A percentile compares a stretch with the other conserved stretches of the same genome.
Evolutionary conservation across 2,113 vertebrate genomes (phyloP).

Genomic region (Dipodomys ordii): DNA sequence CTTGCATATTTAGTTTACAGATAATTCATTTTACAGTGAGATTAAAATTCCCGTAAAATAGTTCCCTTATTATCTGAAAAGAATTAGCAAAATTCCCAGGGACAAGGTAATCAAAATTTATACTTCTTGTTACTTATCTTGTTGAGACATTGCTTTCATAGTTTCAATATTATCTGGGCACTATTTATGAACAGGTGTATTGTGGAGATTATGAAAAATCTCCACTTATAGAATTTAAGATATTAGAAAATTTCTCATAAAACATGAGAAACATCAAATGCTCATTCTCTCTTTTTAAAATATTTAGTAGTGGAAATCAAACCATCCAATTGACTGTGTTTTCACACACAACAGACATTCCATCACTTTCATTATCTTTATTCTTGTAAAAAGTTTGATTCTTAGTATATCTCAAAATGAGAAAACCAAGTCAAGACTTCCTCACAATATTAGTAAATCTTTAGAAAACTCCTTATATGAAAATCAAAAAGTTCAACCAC

Average conservation of each 20-base stretch:
- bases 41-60: conserved; percentile 29
- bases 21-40: neutral
- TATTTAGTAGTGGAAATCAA: conserved; percentile 69
- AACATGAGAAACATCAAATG: conserved; percentile 69
- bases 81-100: conserved; percentile 30
- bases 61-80: neutral
- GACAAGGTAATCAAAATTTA: conserved; percentile 7
- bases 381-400: conserved; percentile 79
- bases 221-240: conserved; percentile 65
- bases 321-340: conserved; percentile 57
- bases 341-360: conserved; percentile 38
- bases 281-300: conserved; percentile 20
- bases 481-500: conserved; percentile 81
- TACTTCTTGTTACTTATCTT: neutral
- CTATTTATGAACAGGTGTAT: conserved; percentile 29
- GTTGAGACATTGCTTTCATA: conserved; percentile 29
- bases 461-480: conserved; percentile 85
- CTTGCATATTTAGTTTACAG: neutral
- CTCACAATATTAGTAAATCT: conserved; percentile 81
- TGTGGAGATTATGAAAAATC: conserved; percentile 25
- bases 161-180: conserved; percentile 51
- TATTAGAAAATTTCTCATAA: conserved; percentile 57
- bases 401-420: conserved; percentile 65
- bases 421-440: conserved; percentile 72
- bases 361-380: conserved; percentile 72